These are phyloP conservation scores for Apamea crenata DNA, from an alignment of 2,888 invertebrate species.

Conservation along the genomic window DNA sequence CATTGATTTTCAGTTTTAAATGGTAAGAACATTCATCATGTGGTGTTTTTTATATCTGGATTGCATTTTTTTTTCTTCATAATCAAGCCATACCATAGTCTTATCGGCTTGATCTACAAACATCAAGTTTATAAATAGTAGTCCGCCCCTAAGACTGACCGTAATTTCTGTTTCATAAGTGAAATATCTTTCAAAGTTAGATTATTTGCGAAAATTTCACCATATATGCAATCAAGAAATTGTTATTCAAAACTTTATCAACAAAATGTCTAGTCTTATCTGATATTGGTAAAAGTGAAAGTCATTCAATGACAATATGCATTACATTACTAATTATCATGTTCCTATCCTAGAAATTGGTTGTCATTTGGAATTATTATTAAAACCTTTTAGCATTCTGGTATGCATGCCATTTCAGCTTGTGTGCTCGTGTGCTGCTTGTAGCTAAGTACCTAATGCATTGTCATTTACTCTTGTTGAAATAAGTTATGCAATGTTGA, in stretches of 20 bases:
- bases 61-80: background rate
- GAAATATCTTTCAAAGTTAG: background rate
- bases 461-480: background rate
- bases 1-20: constrained; percentile 82
- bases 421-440: too few species aligned
- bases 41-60: background rate
- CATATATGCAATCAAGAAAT: background rate
- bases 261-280: constrained; percentile 32
- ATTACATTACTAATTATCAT: constrained; percentile 33
- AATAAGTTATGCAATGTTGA: constrained; percentile 31
- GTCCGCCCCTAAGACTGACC: too few species aligned
- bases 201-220: background rate
- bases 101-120: background rate
- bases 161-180: background rate
- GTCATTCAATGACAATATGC: constrained; percentile 50
- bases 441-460: background rate
- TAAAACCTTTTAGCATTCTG: background rate
- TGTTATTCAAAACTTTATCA: constrained; percentile 32
- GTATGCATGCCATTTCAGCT: background rate
- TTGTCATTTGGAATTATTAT: constrained; percentile 5
- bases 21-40: constrained; percentile 90
- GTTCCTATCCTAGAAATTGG: constrained; percentile 1
- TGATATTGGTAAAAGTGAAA: constrained; percentile 32
- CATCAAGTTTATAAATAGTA: background rate
- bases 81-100: background rate